Evolutionary conservation across 1,140 invertebrate genomes (phyloP), one percentile per base, ranked within the genome.

Genomic region (Choristoneura fumiferana): DNA sequence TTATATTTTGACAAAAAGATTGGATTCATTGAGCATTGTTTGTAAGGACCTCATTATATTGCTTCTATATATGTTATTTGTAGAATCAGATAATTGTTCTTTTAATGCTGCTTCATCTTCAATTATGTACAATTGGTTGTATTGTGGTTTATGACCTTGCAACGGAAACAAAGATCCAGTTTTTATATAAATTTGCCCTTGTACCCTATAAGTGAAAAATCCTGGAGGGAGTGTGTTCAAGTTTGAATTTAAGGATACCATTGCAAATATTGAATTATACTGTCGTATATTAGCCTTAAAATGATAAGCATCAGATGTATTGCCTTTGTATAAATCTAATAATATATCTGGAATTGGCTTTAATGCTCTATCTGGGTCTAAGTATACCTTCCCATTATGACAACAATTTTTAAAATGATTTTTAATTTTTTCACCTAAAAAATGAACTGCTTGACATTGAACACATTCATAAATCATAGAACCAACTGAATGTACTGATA

Each of bases 311-410:
- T 70, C 67, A 57, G 62, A 70, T n/a, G 58, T 63, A 63, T 63
- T 66, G 57, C 61, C 60, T 64, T 63, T 34, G 61, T 66, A 70
- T 62, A 66, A 70, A 70, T 70, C 63, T 66, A 62, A 70, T 66
- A 62, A 66, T 66, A 62, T 55, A 58, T 67, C 62, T 62, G 62
- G 64, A 54, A 65, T 62, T 65, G 56, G 56, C 45, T 67, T 67
- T 57, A 67, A 60, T 52, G 18, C 34, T 66, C 57, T 67, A 33
- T 63, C 49, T 63, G 40, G 29, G 36, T 69, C 54, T 62, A 54
- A 1, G 35, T 61, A 68, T 58, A 62, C 63, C 49, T 69, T 69
- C 17, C 67, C 58, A 69, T 69, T 69, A 63, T 66, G 63, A 65
- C 67, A 69, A 62, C 60, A 64, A 54, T 65, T 60, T 62, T 60